These are phyloP conservation scores for Monochamus alternatus DNA, from an alignment of 2,888 invertebrate species.

Conservation along the genomic window DNA sequence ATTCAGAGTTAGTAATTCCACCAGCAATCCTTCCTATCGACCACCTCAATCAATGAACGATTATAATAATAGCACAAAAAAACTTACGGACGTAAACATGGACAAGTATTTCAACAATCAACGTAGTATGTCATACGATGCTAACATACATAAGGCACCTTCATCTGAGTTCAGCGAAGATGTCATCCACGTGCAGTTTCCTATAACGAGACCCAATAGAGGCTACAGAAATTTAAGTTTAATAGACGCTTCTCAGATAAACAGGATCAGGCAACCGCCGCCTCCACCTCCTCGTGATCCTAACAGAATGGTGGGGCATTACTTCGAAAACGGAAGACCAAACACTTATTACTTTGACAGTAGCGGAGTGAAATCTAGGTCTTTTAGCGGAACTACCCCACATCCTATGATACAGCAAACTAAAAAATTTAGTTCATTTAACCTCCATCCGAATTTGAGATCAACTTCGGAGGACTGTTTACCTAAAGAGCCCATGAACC, in stretches of 20 bases:
- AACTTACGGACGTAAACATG: constrained; percentile 44
- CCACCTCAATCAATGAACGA: constrained; percentile 64
- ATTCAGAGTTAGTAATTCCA: constrained; percentile 63
- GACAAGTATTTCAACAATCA: constrained; percentile 56
- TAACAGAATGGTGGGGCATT: constrained; percentile 73
- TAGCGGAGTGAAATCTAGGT: constrained; percentile 56
- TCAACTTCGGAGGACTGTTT: constrained; percentile 69
- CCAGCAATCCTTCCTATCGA: constrained; percentile 63
- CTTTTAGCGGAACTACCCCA: constrained; percentile 51
- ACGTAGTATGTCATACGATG: constrained; percentile 67
- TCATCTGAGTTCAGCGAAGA: constrained; percentile 58
- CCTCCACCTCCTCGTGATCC: constrained; percentile 88
- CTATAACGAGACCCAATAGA: constrained; percentile 61
- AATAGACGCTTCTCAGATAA: constrained; percentile 59
- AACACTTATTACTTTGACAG: constrained; percentile 73
- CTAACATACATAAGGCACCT: constrained; percentile 65
- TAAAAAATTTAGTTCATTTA: constrained; percentile 64
- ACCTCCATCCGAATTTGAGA: constrained; percentile 61
- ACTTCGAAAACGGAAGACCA: constrained; percentile 70
- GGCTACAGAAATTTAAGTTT: constrained; percentile 63
- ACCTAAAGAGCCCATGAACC: constrained; percentile 57
- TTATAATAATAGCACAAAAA: constrained; percentile 58
- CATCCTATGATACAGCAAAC: constrained; percentile 54
- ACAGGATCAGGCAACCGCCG: constrained; percentile 70
- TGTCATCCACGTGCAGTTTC: constrained; percentile 64